A percentile compares a stretch with the other conserved stretches of the same genome.
Evolutionary conservation across 2,797 vertebrate species (phyloP).

Genomic region (Mus minutoides): DNA sequence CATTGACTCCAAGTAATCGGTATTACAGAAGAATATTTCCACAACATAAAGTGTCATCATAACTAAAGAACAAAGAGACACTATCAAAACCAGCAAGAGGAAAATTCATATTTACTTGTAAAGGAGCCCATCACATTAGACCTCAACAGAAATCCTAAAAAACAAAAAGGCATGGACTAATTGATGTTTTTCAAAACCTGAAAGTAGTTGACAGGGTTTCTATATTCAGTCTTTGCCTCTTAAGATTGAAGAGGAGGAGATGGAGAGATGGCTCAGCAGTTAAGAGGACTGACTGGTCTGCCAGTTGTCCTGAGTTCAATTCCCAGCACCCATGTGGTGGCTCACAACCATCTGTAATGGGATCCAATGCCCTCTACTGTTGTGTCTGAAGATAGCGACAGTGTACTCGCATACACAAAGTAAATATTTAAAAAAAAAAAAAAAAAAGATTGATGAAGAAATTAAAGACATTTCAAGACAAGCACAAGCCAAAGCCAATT

Average conservation of each 20-base stretch:
- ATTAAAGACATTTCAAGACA: not conserved
- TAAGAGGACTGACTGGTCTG: not conserved
- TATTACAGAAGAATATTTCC: not conserved
- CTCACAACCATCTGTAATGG: not conserved
- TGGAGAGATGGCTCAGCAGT: not conserved
- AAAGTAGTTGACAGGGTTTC: not conserved
- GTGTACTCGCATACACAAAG: not conserved
- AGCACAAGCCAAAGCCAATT: not conserved
- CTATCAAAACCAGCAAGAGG: not conserved
- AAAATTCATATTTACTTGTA: not conserved
- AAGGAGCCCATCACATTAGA: not conserved
- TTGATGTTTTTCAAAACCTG: not conserved
- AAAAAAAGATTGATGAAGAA: not conserved
- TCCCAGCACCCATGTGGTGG: not conserved
- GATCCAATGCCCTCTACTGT: not conserved
- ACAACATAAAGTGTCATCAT: not conserved
- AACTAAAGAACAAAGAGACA: not conserved
- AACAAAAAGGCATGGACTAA: not conserved
- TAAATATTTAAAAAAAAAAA: not conserved
- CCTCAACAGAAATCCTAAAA: not conserved
- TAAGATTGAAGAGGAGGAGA: not conserved
- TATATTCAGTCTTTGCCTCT: not conserved
- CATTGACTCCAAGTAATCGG: not conserved
- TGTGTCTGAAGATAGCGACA: not conserved
- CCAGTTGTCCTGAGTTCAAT: not conserved